phyloP scores from a whole-genome alignment of 2,797 vertebrate species.

The Cryptoblepharus egeriae region DNA sequence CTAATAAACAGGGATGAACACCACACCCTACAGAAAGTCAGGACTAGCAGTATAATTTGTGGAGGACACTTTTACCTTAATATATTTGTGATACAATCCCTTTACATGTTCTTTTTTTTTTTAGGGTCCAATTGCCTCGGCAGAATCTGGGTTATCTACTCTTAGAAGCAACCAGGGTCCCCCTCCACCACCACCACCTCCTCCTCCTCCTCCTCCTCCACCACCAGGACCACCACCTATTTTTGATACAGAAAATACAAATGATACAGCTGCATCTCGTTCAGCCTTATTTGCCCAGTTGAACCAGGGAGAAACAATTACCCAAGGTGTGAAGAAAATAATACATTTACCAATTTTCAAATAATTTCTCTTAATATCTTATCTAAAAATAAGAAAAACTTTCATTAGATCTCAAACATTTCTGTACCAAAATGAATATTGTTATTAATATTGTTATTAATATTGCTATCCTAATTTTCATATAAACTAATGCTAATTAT shows the following conservation, averaged over 20 bases:
- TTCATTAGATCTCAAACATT: background rate
- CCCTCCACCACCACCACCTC: slow-evolving; percentile 81
- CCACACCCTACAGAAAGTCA: no score
- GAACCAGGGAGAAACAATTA: slow-evolving; percentile 95
- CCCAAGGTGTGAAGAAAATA: slow-evolving; percentile 83
- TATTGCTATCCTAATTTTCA: background rate
- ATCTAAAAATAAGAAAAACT: background rate
- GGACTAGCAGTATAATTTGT: no score
- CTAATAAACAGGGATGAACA: no score
- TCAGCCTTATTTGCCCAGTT: slow-evolving; percentile 93
- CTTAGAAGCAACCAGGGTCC: slow-evolving; percentile 74
- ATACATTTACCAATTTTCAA: background rate
- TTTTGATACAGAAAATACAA: slow-evolving; percentile 73
- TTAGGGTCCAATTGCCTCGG: slow-evolving; percentile 77
- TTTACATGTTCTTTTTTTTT: background rate
- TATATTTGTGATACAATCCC: background rate
- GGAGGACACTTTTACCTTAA: no score
- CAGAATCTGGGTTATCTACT: slow-evolving; percentile 67
- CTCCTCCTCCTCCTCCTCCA: slow-evolving; percentile 80
- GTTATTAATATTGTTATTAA: background rate
- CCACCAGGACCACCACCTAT: slow-evolving; percentile 86
- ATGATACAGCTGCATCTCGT: slow-evolving; percentile 78
- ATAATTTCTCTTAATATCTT: background rate
- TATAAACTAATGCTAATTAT: no score
- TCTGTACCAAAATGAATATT: background rate